Evolutionary conservation across 2,113 vertebrate species (phyloP).

Genomic region (Mellivora capensis): DNA sequence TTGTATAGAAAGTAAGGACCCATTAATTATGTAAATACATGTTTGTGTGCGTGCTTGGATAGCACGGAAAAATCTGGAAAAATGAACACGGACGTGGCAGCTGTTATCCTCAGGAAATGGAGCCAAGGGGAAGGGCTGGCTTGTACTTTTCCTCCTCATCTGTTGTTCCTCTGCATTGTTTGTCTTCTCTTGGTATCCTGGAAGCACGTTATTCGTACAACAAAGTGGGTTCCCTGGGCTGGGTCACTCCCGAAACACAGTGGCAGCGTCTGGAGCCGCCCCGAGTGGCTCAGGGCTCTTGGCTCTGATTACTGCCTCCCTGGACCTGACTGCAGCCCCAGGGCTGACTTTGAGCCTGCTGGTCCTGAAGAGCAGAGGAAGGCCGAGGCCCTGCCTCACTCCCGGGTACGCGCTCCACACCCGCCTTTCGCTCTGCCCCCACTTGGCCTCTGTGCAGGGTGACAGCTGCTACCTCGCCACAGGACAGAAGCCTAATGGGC

Average conservation of each 20-base stretch:
- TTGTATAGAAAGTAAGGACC: background rate
- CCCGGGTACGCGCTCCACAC: fast-evolving
- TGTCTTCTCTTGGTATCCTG: background rate
- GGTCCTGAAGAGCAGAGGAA: fast-evolving
- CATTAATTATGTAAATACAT: background rate
- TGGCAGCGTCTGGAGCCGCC: fast-evolving
- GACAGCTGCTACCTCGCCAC: background rate
- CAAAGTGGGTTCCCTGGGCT: background rate
- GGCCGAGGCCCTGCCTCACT: fast-evolving
- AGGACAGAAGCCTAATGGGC: background rate
- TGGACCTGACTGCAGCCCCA: fast-evolving
- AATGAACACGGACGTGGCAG: background rate
- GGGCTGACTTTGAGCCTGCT: background rate
- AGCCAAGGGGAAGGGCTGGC: background rate
- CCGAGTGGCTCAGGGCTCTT: fast-evolving
- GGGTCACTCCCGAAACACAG: background rate
- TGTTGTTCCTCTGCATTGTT: background rate
- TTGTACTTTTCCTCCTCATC: background rate
- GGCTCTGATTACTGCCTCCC: fast-evolving
- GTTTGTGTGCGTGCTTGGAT: background rate
- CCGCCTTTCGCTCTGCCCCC: background rate
- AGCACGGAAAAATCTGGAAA: background rate
- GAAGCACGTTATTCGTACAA: background rate
- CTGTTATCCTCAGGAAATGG: background rate
- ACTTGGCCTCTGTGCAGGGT: background rate